Base-by-base conservation (phyloP, 2,797 vertebrate species). In the Rhinichthys osculus region DNA sequence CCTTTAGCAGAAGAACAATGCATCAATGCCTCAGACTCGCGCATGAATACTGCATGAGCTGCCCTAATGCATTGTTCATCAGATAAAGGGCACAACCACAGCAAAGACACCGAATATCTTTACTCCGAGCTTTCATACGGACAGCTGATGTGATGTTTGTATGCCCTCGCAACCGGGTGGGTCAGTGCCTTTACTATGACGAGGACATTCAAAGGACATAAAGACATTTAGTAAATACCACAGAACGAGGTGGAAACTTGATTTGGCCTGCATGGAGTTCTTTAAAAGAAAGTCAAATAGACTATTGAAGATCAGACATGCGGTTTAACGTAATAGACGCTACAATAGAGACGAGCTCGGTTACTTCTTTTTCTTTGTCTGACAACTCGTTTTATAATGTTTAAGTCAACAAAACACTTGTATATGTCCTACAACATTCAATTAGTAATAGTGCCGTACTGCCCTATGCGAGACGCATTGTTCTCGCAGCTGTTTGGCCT, bases 31-130 rank as follows among this genome's bases (percentile, higher is more conserved):
- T 21, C 42, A 38, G 66, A 27, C 42, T 62, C 19, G 4, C 0
- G 17, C 71, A 87, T 87, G 83, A 87, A 87, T 87, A 87, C 50
- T 81, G 66, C 78, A 87, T 85, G 86, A 87, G 78, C 38, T 47
- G 21, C 47, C 44, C 38, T 59, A 76, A 80, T 69, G 82, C 62
- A 35, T 57, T 66, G 79, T 79, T 69, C 78, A 47, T 78, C 69
- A 59, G 82, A 66, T 81, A 84, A 84, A 81, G 78, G 62, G 47
- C 77, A 76, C 6, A 67, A 52, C 35, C 59, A 69, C 70, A 57
- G 33, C 82, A 66, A 54, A 79, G 40, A 50, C 44, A 72, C 2
- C 23, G 16, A 27, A 47, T 40, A 30, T 57, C 44, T 82, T 59
- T 64, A 42, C 85, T 30, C 73, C 7, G 7, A 44, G 42, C 62